phyloP scores from a whole-genome alignment of 2,888 invertebrate genomes.

The Crossocerus cetratus region DNA sequence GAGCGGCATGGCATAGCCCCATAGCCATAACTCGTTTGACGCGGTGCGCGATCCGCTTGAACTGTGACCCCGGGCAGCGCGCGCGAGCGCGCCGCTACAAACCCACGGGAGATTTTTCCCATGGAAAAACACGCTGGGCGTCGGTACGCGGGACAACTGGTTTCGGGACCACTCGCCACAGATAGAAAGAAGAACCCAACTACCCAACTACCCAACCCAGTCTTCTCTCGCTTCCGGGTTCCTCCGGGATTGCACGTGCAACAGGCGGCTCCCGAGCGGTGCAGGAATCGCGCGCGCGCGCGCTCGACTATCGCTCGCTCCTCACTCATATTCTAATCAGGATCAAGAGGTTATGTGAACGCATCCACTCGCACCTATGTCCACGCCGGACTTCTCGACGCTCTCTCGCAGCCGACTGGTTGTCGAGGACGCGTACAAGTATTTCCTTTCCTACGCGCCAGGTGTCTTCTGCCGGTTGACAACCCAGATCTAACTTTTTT shows the following conservation, averaged over 20 bases:
- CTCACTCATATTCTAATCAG: conserved; percentile 74
- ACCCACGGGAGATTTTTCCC: conserved; percentile 63
- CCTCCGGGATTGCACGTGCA: conserved; percentile 45
- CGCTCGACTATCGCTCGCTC: conserved; percentile 35
- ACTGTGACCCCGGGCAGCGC: conserved; percentile 47
- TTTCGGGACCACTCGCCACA: conserved; percentile 34
- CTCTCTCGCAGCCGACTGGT: conserved; percentile 20
- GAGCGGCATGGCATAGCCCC: background rate
- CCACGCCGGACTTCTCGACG: conserved; percentile 61
- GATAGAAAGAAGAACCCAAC: conserved; percentile 20
- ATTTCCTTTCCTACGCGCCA: conserved; percentile 71
- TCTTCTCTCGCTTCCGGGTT: conserved; percentile 60
- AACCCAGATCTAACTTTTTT: conserved; percentile 58
- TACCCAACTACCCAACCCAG: too few species aligned
- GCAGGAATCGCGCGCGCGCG: conserved; percentile 33
- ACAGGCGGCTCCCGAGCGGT: conserved; percentile 23
- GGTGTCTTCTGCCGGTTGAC: conserved; percentile 69
- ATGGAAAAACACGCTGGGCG: conserved; percentile 65
- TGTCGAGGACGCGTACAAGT: conserved; percentile 52
- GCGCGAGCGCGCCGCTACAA: too few species aligned
- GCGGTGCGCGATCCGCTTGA: conserved; percentile 36
- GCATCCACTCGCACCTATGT: conserved; percentile 51
- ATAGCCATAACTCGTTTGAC: conserved; percentile 56
- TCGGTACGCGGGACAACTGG: conserved; percentile 47
- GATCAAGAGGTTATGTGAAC: conserved; percentile 77